Evolutionary conservation across 1,140 invertebrate genomes (phyloP), one percentile per base, ranked within the genome.

Genomic region (Holotrichia oblita): DNA sequence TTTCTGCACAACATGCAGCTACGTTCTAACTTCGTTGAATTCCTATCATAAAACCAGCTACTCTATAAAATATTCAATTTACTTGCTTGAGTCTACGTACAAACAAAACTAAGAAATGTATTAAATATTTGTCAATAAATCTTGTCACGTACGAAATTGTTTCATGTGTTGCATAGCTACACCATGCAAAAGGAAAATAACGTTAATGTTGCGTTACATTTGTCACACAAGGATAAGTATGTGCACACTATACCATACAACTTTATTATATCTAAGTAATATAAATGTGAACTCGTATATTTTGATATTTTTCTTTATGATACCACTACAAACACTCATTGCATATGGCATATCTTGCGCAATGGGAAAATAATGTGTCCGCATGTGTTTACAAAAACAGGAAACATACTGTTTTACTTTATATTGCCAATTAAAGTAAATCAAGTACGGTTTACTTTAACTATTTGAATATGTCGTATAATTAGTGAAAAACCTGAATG

Each of bases 251-350:
- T 9, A 44, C 59, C 20, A n/a, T 22, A 61, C 59, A 61, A 61
- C 59, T n/a, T 61, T 61, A 61, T 61, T 61, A 61, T 17, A 61
- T 61, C 17, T 61, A 61, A 61, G 59, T 20, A 20, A 20, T 61
- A 61, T 61, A 61, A 8, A 61, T 61, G 59, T 1, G 59, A 61
- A 0, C 6, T 61, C 59, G 59, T 61, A 61, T 61, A 14, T 61
- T 20, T 20, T 22, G 12, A 61, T 61, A 61, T 61, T 14, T 61
- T 61, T 22, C 20, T 61, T 61, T 61, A 61, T 20, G 59, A 61
- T 20, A 20, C 4, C 59, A 61, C 1, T 20, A 61, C 8, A 61
- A 9, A 14, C 55, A 61, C 14, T 17, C 59, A 22, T 22, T 8
- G 17, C n/a, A 61, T 61, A 61, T n/a, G n/a, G n/a, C 20, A 48